phyloP scores from a whole-genome alignment of 1,140 invertebrate genomes.

The Caenorhabditis inopinata region DNA sequence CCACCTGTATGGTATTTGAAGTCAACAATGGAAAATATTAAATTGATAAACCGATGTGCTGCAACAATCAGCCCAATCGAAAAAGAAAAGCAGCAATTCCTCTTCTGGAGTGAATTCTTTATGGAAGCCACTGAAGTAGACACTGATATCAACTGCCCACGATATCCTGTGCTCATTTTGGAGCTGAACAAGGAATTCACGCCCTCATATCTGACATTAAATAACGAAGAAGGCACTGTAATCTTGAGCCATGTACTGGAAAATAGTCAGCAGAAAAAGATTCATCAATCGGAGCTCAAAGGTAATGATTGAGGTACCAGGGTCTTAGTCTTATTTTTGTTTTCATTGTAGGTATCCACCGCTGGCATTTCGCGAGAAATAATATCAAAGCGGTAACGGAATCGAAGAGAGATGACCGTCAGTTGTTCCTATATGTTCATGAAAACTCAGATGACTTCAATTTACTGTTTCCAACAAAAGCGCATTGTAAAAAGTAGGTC shows the following conservation, averaged over 20 bases:
- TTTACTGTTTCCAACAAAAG: conserved; percentile 89
- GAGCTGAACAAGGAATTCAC: conserved; percentile 77
- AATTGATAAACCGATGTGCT: conserved; percentile 78
- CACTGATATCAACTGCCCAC: conserved; percentile 71
- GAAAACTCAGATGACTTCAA: conserved; percentile 98
- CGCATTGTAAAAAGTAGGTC: conserved; percentile 75
- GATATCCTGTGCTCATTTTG: conserved; percentile 75
- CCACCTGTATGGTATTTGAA: conserved; percentile 95
- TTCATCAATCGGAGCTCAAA: conserved; percentile 71
- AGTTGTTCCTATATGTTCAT: conserved; percentile 93
- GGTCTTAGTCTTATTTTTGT: neutral
- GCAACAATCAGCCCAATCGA: conserved; percentile 66
- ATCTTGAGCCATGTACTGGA: conserved; percentile 63
- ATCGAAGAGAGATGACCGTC: conserved; percentile 91
- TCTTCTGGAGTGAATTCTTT: conserved; percentile 95
- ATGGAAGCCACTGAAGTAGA: conserved; percentile 82
- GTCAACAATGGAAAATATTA: conserved; percentile 95
- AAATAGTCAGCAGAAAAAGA: conserved; percentile 73
- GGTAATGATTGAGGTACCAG: too few species aligned
- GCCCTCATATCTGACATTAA: conserved; percentile 62
- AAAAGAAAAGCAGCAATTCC: conserved; percentile 65
- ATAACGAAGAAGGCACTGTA: conserved; percentile 60
- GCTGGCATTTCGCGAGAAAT: conserved; percentile 87
- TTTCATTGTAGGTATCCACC: conserved; percentile 75
- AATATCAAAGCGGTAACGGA: conserved; percentile 85